These are phyloP conservation scores for Ectemnius cavifrons DNA, from an alignment of 2,888 invertebrate genomes.

Conservation along the genomic window DNA sequence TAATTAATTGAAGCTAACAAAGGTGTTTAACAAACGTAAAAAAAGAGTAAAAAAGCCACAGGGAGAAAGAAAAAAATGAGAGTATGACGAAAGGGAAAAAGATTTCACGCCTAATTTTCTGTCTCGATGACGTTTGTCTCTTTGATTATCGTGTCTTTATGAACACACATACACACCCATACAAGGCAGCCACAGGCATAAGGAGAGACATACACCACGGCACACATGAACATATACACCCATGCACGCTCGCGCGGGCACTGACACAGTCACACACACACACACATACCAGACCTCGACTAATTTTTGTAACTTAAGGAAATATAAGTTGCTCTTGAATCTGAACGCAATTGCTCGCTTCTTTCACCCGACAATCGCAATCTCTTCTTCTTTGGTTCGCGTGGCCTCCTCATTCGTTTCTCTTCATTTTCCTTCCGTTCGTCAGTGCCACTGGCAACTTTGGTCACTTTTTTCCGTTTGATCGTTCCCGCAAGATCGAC, in stretches of 20 bases:
- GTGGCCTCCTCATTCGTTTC: neutral
- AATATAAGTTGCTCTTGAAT: slow-evolving; percentile 53
- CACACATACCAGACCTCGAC: slow-evolving; percentile 14
- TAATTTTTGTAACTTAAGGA: slow-evolving; percentile 50
- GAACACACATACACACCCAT: neutral
- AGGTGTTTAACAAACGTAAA: neutral
- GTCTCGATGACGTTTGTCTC: slow-evolving; percentile 23
- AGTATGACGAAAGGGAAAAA: slow-evolving; percentile 11
- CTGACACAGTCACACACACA: too few species aligned
- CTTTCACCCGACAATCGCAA: slow-evolving; percentile 9
- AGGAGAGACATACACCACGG: too few species aligned
- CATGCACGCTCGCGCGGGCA: too few species aligned
- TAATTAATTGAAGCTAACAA: slow-evolving; percentile 27
- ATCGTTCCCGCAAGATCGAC: too few species aligned
- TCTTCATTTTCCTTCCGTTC: neutral
- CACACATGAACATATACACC: too few species aligned
- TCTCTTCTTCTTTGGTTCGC: neutral
- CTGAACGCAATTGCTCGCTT: slow-evolving; percentile 30
- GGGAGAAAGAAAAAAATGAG: slow-evolving; percentile 3
- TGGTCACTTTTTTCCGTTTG: too few species aligned
- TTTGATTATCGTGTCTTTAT: slow-evolving; percentile 40
- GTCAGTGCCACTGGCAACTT: neutral
- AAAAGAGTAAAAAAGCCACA: neutral
- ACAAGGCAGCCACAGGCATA: too few species aligned
- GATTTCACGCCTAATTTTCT: slow-evolving; percentile 26